A percentile compares a stretch with the other conserved stretches of the same genome.
These are phyloP conservation scores for Holcopasites calliopsidis DNA, from an alignment of 1,140 invertebrate genomes.

Conservation along the genomic window DNA sequence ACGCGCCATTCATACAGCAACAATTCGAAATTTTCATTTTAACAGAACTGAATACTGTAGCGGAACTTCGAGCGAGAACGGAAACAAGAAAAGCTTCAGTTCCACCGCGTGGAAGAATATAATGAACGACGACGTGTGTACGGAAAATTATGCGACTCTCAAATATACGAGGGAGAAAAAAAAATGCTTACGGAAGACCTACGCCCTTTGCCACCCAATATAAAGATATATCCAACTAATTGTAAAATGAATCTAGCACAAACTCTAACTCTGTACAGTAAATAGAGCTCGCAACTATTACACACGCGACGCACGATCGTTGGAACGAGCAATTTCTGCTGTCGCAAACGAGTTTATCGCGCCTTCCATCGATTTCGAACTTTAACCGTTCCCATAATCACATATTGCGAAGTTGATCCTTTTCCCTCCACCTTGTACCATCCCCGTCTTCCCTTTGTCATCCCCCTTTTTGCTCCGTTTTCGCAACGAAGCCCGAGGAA, in stretches of 20 bases:
- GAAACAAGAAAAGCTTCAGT: no score
- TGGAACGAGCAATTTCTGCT: conserved; percentile 9
- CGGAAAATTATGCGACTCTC: neutral
- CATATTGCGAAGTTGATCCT: conserved; percentile 74
- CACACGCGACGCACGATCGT: neutral
- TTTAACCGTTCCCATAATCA: conserved; percentile 77
- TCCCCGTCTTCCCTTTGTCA: neutral
- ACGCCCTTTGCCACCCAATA: neutral
- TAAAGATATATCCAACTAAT: neutral
- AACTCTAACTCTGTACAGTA: neutral
- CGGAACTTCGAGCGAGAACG: neutral
- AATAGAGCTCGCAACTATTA: neutral
- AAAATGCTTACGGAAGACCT: neutral
- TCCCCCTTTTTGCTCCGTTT: conserved; percentile 32
- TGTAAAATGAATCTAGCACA: neutral
- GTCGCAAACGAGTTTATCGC: conserved; percentile 56
- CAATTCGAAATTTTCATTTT: neutral
- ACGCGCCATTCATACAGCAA: neutral
- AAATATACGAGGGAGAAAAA: neutral
- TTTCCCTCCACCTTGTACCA: neutral
- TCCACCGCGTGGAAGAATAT: neutral
- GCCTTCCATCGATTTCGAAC: conserved; percentile 74
- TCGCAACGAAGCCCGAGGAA: neutral
- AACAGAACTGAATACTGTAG: no score
- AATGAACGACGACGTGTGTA: neutral